Base-by-base conservation (phyloP, 2,888 invertebrate genomes). In the Hirtodrosophila histrioides region DNA sequence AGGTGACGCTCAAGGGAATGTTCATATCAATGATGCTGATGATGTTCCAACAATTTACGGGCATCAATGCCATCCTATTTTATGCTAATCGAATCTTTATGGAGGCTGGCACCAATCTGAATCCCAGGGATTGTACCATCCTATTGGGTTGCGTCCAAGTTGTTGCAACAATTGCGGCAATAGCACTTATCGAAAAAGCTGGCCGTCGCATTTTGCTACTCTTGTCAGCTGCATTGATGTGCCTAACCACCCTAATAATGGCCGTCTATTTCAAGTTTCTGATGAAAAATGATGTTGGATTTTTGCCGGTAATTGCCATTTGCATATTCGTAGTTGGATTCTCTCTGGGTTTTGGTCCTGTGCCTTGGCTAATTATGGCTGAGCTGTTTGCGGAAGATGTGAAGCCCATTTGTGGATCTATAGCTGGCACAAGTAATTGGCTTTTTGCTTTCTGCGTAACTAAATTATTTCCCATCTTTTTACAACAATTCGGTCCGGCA, bases 11-110 rank as follows among this genome's bases (percentile, higher is more conserved):
- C n/a, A 94, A 93, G 82, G 95, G 94, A 0, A 90, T 96, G 0
- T 51, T 94, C 0, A 95, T 96, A 50, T 94, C 94, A 55, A 94
- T 95, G 70, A 93, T 94, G 0, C 92, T 97, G n/a, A 97, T 97
- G 97, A 91, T 96, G 71, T 95, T 97, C 91, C 97, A 98, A 88
- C 97, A 97, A 89, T 92, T 97, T 29, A 94, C 95, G 44, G 96
- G 96, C 29, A 94, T 96, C 49, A 96, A 97, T 86, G 95, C 95
- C 0, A 95, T 97, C 0, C 94, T 96, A 56, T 95, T 96, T 89
- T 96, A 96, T 83, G 93, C 94, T 0, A 94, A 94, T 0, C 89
- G 92, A 0, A 97, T 98, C 46, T 97, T 97, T 89, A 77, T 1
- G 0, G 7, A 41, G 3, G 75, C 84, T 7, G 65, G 69, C 0